Evolutionary conservation across 2,113 vertebrate genomes (phyloP).

Genomic region (Pantherophis guttatus): DNA sequence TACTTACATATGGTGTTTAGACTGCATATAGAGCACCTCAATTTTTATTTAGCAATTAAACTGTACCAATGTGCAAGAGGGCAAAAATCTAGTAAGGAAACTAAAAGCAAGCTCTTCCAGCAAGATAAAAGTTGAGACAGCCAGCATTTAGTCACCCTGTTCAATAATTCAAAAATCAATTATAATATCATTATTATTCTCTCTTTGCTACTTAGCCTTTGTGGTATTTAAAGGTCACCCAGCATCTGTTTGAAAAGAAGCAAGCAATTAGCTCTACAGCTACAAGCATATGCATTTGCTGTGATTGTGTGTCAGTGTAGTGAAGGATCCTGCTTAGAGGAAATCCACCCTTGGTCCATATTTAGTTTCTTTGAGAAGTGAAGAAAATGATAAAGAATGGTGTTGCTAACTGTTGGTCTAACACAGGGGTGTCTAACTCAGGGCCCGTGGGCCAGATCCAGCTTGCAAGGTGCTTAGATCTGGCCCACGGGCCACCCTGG

Average conservation of each 20-base stretch:
- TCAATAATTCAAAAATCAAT: constrained; percentile 80
- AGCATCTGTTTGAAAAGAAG: constrained; percentile 60
- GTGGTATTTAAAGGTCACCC: constrained; percentile 75
- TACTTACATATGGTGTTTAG: background rate
- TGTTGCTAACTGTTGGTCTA: constrained; percentile 3
- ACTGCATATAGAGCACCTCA: background rate
- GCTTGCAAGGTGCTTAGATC: too few relatives aligned
- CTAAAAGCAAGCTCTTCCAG: constrained; percentile 53
- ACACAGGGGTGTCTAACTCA: background rate
- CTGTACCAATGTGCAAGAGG: background rate
- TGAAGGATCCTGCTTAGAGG: constrained; percentile 50
- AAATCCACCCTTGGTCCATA: constrained; percentile 35
- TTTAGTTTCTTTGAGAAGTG: constrained; percentile 37
- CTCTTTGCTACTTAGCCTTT: constrained; percentile 66
- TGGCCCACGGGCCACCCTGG: too few relatives aligned
- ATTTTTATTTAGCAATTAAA: background rate
- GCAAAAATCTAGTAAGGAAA: background rate
- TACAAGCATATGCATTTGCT: constrained; percentile 61
- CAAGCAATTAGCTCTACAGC: constrained; percentile 64
- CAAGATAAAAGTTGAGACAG: constrained; percentile 44
- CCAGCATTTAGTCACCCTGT: constrained; percentile 54
- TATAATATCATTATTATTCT: constrained; percentile 76
- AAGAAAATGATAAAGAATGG: background rate
- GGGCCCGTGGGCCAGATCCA: too few relatives aligned
- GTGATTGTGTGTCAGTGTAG: constrained; percentile 48